Base-by-base conservation (phyloP, 2,888 invertebrate species). In the Eudemis profundana region DNA sequence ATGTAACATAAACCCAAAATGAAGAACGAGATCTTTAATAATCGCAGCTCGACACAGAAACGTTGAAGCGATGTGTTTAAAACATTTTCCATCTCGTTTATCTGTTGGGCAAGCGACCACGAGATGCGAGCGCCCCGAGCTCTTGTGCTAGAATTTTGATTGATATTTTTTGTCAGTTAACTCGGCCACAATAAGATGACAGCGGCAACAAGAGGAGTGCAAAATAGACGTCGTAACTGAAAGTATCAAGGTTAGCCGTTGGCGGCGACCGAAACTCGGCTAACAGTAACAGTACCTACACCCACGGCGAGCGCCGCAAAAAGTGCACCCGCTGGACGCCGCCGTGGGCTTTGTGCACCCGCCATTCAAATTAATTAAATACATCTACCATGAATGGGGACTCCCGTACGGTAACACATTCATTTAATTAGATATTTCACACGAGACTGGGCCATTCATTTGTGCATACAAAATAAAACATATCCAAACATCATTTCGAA, bases 91-190 rank as follows among this genome's bases (percentile, higher is more conserved):
- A 81, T 77, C 75, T 76, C 77, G 78, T 80, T 77, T 78, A 78
- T 78, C 77, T 77, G 74, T 83, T 85, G 83, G 76, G 83, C 84
- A 84, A 85, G 84, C 85, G 85, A 81, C 81, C 81, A 82, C 80
- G 78, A 73, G 70, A 71, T 69, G 65, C 81, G 73, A 82, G 74
- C 78, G 91, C 90, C 89, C 81, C 88, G 78, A 90, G 90, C 89
- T 83, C 86, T 88, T 91, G 91, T 87, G 86, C 92, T 87, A 92
- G 90, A 92, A 90, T 90, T 91, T 91, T 90, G 92, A 92, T 92
- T 92, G 90, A 91, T 92, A 91, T 92, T 92, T 92, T 92, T 92
- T 92, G 89, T 91, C 81, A 81, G 87, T 79, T 86, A 87, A 87
- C 87, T 88, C 87, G 89, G 85, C 85, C 89, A 91, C 90, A 91